A percentile compares a stretch with the other conserved stretches of the same genome.
These are phyloP conservation scores for Jaculus jaculus DNA, from an alignment of 2,113 vertebrate genomes.

Conservation along the genomic window DNA sequence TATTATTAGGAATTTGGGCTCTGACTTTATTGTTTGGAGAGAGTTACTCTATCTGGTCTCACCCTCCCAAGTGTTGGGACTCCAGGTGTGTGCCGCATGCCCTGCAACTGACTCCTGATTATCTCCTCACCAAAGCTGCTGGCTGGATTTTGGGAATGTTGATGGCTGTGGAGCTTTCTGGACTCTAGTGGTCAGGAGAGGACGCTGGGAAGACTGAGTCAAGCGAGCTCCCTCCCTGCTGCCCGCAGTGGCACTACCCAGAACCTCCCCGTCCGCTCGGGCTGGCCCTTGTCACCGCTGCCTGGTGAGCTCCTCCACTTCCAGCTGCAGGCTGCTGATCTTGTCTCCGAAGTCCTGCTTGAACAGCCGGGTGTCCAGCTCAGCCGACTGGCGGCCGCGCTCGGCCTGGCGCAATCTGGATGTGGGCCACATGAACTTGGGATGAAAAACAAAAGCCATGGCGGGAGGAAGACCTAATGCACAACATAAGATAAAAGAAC, in stretches of 20 bases:
- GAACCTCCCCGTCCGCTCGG: slow-evolving; percentile 19
- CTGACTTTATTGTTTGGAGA: background rate
- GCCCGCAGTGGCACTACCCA: background rate
- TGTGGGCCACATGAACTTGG: slow-evolving; percentile 95
- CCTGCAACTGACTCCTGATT: background rate
- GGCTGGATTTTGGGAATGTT: background rate
- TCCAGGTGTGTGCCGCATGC: background rate
- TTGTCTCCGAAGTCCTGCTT: slow-evolving; percentile 99
- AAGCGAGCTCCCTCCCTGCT: background rate
- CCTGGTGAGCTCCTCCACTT: slow-evolving; percentile 92
- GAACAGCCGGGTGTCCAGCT: slow-evolving; percentile 96
- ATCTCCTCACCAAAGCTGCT: background rate
- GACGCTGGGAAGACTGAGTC: background rate
- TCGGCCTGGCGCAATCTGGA: slow-evolving; percentile 96
- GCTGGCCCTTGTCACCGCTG: slow-evolving; percentile 89
- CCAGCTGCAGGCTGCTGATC: slow-evolving; percentile 94
- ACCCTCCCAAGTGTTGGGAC: background rate
- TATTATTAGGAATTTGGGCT: background rate
- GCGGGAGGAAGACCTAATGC: slow-evolving; percentile 85
- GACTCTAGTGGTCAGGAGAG: background rate
- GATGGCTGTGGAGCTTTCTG: background rate
- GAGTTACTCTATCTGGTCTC: background rate
- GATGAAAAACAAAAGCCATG: slow-evolving; percentile 92
- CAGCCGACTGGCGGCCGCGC: slow-evolving; percentile 89
- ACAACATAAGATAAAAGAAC: slow-evolving; percentile 80